These are phyloP conservation scores for Lepidurus apus DNA, from an alignment of 1,140 invertebrate species.

Conservation along the genomic window DNA sequence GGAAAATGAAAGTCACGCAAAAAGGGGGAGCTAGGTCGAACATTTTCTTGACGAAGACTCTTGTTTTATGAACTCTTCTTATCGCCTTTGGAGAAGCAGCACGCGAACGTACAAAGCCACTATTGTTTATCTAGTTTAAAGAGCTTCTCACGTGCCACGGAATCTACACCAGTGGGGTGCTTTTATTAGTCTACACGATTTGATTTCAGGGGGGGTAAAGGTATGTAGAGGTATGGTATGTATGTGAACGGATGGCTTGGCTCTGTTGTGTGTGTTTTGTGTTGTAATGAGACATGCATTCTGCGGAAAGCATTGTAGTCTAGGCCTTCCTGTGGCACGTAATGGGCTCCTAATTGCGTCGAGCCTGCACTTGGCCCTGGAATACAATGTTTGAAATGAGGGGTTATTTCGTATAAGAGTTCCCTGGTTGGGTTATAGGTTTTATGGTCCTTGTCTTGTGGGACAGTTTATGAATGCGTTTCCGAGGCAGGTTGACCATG, in stretches of 20 bases:
- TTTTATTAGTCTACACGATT: not conserved
- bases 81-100: not conserved
- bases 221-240: not conserved
- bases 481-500: not conserved
- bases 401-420: too few species aligned
- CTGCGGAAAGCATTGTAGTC: not conserved
- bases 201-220: too few species aligned
- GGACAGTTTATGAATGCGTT: not conserved
- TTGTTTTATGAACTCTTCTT: not conserved
- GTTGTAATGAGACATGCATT: not conserved
- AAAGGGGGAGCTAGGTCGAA: not conserved
- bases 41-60: not conserved
- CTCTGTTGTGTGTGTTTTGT: not conserved
- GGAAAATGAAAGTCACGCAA: not conserved
- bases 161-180: too few species aligned
- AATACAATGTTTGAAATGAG: not conserved
- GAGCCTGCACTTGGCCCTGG: not conserved
- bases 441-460: not conserved
- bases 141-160: not conserved
- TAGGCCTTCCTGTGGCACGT: not conserved
- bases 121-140: conserved; percentile 15
- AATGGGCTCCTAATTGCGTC: not conserved
- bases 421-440: not conserved
- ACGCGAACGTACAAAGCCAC: not conserved
- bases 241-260: not conserved